Conservation (phyloP, 1,140 invertebrate genomes). For the Sarcophaga bullata region DNA sequence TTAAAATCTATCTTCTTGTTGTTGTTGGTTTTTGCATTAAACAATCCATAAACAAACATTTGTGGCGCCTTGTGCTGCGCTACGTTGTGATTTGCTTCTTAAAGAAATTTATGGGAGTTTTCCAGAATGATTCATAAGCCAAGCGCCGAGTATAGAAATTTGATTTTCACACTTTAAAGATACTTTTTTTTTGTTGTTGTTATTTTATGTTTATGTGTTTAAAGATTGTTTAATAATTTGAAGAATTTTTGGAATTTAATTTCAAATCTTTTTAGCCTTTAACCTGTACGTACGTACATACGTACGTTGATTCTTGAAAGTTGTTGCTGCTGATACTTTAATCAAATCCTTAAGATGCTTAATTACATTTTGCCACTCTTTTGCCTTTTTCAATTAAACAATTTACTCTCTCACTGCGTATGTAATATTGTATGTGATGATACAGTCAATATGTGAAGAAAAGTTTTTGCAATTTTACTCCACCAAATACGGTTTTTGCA, state of each 20-base stretch:
- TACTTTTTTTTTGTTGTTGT: too few species aligned
- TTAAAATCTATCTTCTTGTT: not conserved
- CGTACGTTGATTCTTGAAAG: too few species aligned
- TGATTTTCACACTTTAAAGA: constrained; percentile 6
- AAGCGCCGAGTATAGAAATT: not conserved
- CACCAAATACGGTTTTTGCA: not conserved
- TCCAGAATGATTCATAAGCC: not conserved
- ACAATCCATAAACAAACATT: not conserved
- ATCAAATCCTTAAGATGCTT: not conserved
- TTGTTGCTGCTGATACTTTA: not conserved
- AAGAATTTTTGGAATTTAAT: too few species aligned
- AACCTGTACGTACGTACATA: too few species aligned
- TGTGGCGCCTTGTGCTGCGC: not conserved
- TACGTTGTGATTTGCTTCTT: not conserved
- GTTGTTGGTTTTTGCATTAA: not conserved
- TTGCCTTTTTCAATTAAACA: not conserved
- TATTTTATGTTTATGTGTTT: too few species aligned
- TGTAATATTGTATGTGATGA: not conserved
- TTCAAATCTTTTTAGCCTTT: too few species aligned
- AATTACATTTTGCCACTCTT: not conserved
- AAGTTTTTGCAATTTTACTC: not conserved
- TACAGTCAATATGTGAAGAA: not conserved
- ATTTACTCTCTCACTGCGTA: not conserved
- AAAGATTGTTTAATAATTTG: too few species aligned
- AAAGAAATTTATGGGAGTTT: constrained; percentile 13